Evolutionary conservation across 2,113 vertebrate genomes (phyloP).

Genomic region (Gnathonemus echidnorhynchus): DNA sequence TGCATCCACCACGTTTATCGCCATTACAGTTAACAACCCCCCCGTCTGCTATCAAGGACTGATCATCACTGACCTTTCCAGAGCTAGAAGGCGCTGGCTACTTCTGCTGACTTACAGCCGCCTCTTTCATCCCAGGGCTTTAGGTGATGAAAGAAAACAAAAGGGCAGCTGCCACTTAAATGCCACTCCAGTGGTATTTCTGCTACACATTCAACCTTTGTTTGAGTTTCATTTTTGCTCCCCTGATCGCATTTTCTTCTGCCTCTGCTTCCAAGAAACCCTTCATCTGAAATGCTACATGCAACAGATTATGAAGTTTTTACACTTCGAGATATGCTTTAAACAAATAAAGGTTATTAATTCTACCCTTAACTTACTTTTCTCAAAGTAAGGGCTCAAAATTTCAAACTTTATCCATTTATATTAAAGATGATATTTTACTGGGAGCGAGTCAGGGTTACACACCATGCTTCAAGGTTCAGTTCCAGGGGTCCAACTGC

Average conservation of each 20-base stretch:
- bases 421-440: background rate
- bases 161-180: conserved; percentile 32
- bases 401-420: background rate
- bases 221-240: conserved; percentile 18
- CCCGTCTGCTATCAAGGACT: conserved; percentile 15
- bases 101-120: conserved; percentile 12
- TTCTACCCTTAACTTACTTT: background rate
- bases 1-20: background rate
- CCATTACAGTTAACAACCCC: background rate
- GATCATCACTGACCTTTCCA: conserved; percentile 24
- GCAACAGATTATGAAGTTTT: background rate
- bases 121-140: conserved; percentile 22
- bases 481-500: background rate
- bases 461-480: background rate
- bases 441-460: background rate
- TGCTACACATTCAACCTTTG: conserved; percentile 28
- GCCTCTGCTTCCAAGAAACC: conserved; percentile 17
- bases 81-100: background rate
- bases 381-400: background rate
- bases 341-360: background rate
- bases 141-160: conserved; percentile 27
- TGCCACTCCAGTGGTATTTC: conserved; percentile 36
- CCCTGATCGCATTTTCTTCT: conserved; percentile 23
- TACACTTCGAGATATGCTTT: background rate
- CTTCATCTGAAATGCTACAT: conserved; percentile 27